Base-by-base conservation (phyloP, 2,888 invertebrate genomes). In the Cotesia congregata region DNA sequence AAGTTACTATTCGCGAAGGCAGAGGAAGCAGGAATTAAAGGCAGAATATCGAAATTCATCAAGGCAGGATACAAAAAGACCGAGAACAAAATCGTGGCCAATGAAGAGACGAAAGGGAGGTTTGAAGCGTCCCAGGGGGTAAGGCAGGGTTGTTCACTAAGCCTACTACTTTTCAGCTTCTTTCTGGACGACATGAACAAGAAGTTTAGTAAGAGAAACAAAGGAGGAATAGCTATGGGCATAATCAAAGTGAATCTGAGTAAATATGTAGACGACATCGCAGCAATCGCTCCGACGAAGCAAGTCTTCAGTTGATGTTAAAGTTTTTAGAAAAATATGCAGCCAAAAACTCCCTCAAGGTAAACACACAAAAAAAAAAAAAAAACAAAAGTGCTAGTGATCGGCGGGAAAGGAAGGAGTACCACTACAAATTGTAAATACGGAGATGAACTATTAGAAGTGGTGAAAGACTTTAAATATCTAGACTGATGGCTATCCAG, bases 81-180 rank as follows among this genome's bases (percentile, higher is more conserved):
- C 4, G 30, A 30, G 12, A 65, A 73, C 6, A 70, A 75, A 5
- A 74, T 79, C 3, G 76, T 72, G 60, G 70, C 71, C 6, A 75
- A 78, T 6, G 78, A 79, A 1, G 30, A 78, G 6, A 72, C 80
- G 78, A 30, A 62, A 0, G 68, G 75, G 59, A 20, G 40, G 6
- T 79, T 81, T 41, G 30, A 40, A 41, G 76, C 75, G 4, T 40
- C 15, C 5, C 62, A 60, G 20, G 80, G 80, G 5, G 76, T 81
- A 0, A 80, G 78, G 61, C 79, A 81, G 40, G 81, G 79, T 0
- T 81, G 81, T 39, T 69, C 76, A 5, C 65, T 81, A 3, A 79
- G 79, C 73, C 77, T 78, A 1, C 17, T 74, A 1, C 65, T 77
- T 15, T 80, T 82, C 59, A 69, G 69, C 7, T 20, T 80, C 5